Evolutionary conservation across 1,140 invertebrate species (phyloP).

Genomic region (Helicoverpa armigera): DNA sequence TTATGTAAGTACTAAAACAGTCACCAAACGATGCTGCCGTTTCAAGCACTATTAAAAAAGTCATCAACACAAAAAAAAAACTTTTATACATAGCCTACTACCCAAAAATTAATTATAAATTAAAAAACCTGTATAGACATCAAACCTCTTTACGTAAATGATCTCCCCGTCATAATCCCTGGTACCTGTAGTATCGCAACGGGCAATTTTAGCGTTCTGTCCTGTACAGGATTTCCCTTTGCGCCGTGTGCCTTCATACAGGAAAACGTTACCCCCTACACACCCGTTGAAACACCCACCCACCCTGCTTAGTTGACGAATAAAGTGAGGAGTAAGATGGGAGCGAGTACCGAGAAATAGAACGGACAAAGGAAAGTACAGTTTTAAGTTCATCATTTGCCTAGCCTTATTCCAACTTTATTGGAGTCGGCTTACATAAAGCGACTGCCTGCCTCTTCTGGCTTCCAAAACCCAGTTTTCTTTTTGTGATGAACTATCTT

Average conservation of each 20-base stretch:
- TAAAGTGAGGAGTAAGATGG: constrained; percentile 45
- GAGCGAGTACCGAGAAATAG: constrained; percentile 48
- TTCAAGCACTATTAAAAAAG: too few relatives aligned
- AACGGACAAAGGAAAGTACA: background rate
- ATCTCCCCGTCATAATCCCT: constrained; percentile 45
- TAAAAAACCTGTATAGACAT: background rate
- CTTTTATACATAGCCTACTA: background rate
- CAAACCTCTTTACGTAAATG: background rate
- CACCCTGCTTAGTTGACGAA: constrained; percentile 81
- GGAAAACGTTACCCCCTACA: constrained; percentile 78
- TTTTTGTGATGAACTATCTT: too few relatives aligned
- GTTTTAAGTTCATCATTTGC: background rate
- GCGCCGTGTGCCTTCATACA: constrained; percentile 85
- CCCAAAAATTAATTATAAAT: background rate
- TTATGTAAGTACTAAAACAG: too few relatives aligned
- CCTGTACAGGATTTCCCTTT: constrained; percentile 85
- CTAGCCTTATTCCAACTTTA: too few relatives aligned
- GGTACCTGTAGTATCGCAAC: constrained; percentile 71
- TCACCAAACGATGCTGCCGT: too few relatives aligned
- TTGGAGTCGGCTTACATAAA: background rate
- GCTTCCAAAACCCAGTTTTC: too few relatives aligned
- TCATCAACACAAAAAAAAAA: too few relatives aligned
- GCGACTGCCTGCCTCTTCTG: too few relatives aligned
- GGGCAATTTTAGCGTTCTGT: constrained; percentile 85
- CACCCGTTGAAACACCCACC: constrained; percentile 56